Evolutionary conservation across 2,113 vertebrate species (phyloP).

Genomic region (Anolis carolinensis): DNA sequence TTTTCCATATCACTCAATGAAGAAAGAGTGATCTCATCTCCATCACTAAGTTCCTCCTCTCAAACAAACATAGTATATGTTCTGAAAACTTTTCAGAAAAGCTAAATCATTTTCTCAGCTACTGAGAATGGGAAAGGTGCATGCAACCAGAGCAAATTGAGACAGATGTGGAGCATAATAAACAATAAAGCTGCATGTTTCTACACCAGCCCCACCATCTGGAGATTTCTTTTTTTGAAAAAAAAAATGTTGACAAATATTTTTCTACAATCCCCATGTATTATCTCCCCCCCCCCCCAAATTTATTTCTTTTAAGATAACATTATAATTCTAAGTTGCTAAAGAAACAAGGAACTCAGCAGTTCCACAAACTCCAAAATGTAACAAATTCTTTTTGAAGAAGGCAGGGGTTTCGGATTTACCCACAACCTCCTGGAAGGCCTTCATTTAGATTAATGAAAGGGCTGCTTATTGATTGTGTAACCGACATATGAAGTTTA

Average conservation of each 20-base stretch:
- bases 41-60: background rate
- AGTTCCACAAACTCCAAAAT: slow-evolving; percentile 14
- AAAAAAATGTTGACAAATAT: slow-evolving; percentile 14
- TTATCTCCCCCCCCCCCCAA: background rate
- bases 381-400: slow-evolving; percentile 13
- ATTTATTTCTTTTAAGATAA: background rate
- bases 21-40: background rate
- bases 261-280: slow-evolving; percentile 21
- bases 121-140: slow-evolving; percentile 26
- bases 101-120: slow-evolving; percentile 38
- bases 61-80: background rate
- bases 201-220: slow-evolving; percentile 47
- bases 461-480: slow-evolving; percentile 68
- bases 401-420: slow-evolving; percentile 7
- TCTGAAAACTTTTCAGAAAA: slow-evolving; percentile 21
- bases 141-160: slow-evolving; percentile 20
- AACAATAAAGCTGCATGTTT: slow-evolving; percentile 38
- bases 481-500: slow-evolving; percentile 69
- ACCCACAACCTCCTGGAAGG: slow-evolving; percentile 43
- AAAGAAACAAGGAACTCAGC: background rate
- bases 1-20: background rate
- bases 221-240: background rate
- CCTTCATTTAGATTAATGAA: slow-evolving; percentile 69
- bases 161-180: slow-evolving; percentile 28
- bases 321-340: slow-evolving; percentile 9